These are phyloP conservation scores for Nymphalis c-album DNA, from an alignment of 2,888 invertebrate species.

Conservation along the genomic window DNA sequence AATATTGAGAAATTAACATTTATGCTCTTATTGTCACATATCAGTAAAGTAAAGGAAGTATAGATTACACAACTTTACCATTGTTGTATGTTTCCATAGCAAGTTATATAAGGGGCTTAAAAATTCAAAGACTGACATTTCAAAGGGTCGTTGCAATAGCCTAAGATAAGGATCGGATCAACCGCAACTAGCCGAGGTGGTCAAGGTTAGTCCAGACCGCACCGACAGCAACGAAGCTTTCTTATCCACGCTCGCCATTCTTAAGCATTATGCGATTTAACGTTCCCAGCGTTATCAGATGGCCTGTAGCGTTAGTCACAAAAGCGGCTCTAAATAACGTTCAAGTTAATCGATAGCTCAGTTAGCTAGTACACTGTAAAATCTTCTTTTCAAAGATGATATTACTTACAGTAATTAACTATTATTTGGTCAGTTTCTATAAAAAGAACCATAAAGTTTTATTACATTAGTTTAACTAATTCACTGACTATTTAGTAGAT, in stretches of 20 bases:
- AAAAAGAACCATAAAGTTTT: background rate
- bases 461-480: no score
- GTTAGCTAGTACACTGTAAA: constrained; percentile 32
- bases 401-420: background rate
- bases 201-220: constrained; percentile 56
- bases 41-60: no score
- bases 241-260: constrained; percentile 59
- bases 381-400: background rate
- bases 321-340: constrained; percentile 62
- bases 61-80: no score
- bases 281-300: constrained; percentile 73
- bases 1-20: no score
- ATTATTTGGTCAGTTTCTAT: background rate
- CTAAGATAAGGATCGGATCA: constrained; percentile 55
- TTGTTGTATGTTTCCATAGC: background rate
- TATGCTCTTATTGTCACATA: no score
- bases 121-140: constrained; percentile 32
- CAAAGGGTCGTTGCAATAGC: constrained; percentile 39
- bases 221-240: constrained; percentile 40
- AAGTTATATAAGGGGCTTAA: constrained; percentile 5
- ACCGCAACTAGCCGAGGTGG: constrained; percentile 49
- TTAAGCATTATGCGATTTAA: constrained; percentile 75
- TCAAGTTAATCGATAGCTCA: constrained; percentile 62
- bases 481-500: no score
- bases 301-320: constrained; percentile 61